Percentiles rank a stretch among this genome's conserved stretches.
Conservation (phyloP, 2,797 vertebrate species). For the Onychomys leucogaster region DNA sequence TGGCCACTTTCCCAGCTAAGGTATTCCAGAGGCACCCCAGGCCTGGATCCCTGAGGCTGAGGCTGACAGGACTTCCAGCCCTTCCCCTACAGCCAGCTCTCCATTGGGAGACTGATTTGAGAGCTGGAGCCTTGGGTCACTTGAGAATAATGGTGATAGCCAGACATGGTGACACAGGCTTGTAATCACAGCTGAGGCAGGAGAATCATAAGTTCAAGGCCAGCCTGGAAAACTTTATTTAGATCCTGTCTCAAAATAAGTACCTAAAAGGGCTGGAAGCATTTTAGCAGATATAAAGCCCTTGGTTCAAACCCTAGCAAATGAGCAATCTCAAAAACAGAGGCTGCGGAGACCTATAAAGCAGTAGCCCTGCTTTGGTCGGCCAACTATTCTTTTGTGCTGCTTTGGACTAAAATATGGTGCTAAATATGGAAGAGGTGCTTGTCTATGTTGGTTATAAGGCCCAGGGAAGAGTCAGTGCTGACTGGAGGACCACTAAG, state of each 20-base stretch:
- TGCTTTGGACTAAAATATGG: background rate
- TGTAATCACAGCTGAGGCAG: background rate
- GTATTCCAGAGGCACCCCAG: background rate
- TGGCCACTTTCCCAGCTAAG: background rate
- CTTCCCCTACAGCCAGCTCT: background rate
- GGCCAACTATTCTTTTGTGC: background rate
- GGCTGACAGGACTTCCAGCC: fast-evolving
- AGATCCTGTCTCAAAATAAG: background rate
- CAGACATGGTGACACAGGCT: background rate
- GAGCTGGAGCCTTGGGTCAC: background rate
- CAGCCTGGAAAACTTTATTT: background rate
- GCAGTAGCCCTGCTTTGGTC: background rate
- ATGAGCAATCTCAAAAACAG: background rate
- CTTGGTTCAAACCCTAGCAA: background rate
- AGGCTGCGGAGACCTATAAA: background rate
- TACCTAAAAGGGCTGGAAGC: background rate
- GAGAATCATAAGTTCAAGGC: background rate
- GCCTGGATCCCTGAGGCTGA: background rate
- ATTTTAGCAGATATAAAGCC: background rate
- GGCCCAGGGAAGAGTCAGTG: background rate
- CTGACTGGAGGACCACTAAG: background rate
- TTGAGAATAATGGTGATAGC: background rate
- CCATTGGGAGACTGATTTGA: background rate
- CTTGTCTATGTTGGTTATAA: background rate
- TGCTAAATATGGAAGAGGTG: background rate